phyloP scores from a whole-genome alignment of 2,113 vertebrate species.

The Myodes glareolus region DNA sequence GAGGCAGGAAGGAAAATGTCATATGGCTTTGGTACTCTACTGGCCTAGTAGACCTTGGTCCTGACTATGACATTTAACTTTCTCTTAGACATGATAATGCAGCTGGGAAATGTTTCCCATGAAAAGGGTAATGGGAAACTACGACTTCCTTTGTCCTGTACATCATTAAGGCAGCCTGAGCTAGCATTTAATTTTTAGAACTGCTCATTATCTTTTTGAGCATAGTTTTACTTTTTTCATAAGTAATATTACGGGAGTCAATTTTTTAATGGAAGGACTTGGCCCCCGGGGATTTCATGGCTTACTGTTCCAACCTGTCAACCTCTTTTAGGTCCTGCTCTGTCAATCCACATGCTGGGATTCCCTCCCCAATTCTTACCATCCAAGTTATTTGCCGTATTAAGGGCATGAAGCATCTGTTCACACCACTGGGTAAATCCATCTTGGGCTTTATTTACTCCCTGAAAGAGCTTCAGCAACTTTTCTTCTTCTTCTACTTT shows the following conservation, averaged over 20 bases:
- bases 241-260: background rate
- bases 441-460: conserved; percentile 96
- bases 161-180: background rate
- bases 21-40: background rate
- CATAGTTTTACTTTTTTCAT: background rate
- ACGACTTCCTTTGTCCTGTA: background rate
- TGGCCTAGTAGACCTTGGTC: background rate
- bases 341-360: conserved; percentile 59
- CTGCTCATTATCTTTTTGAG: background rate
- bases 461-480: conserved; percentile 98
- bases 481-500: conserved; percentile 99
- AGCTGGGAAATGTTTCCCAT: background rate
- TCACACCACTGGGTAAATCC: conserved; percentile 99
- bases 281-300: background rate
- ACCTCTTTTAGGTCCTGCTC: conserved; percentile 35
- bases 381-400: conserved; percentile 98
- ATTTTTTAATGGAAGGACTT: background rate
- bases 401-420: conserved; percentile 97
- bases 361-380: conserved; percentile 88
- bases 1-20: background rate
- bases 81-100: background rate
- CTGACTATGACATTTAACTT: background rate
- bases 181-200: background rate
- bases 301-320: background rate
- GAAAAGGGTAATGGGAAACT: background rate